A percentile compares a stretch with the other conserved stretches of the same genome.
phyloP scores from a whole-genome alignment of 2,888 invertebrate species.

The Machimus rusticus region DNA sequence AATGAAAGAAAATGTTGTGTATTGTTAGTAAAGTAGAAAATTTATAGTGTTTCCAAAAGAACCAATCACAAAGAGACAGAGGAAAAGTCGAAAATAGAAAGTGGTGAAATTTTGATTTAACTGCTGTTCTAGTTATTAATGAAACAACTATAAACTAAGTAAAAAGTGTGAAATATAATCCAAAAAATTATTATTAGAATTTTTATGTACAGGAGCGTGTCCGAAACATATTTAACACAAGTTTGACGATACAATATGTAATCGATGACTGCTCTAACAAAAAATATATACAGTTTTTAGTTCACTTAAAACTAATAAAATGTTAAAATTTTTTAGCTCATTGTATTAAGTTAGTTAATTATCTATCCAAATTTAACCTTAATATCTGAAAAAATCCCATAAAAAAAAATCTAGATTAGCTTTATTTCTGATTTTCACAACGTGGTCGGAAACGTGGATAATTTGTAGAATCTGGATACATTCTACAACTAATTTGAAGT shows the following conservation, averaged over 20 bases:
- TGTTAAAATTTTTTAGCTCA: neutral
- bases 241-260: too few species aligned
- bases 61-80: conserved; percentile 11
- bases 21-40: neutral
- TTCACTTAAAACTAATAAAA: neutral
- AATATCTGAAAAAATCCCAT: neutral
- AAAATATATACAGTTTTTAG: neutral
- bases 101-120: neutral
- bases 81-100: neutral
- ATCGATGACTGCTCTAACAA: neutral
- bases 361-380: neutral
- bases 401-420: neutral
- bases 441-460: neutral
- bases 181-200: neutral
- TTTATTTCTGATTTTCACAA: too few species aligned
- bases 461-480: neutral
- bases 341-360: neutral
- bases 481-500: too few species aligned
- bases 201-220: neutral
- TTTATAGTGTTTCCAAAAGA: neutral
- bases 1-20: neutral
- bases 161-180: neutral
- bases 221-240: neutral
- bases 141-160: neutral
- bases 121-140: neutral